phyloP scores from a whole-genome alignment of 2,797 vertebrate genomes.

The Helostoma temminkii region DNA sequence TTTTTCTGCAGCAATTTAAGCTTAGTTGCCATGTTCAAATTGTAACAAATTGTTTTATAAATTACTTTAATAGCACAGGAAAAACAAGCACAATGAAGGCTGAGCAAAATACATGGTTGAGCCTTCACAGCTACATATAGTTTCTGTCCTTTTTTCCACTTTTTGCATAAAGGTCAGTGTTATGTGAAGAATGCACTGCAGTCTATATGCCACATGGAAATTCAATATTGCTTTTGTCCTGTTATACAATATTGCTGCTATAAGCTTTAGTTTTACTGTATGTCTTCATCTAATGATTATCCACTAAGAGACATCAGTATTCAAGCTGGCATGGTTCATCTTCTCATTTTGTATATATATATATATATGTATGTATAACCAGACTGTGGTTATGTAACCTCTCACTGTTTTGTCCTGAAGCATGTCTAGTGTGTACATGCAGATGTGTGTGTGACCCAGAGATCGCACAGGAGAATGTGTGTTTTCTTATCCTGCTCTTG shows the following conservation, averaged over 20 bases:
- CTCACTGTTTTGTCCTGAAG: constrained; percentile 54
- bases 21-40: constrained; percentile 19
- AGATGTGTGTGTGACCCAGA: constrained; percentile 15
- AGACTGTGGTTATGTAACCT: constrained; percentile 9
- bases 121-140: background rate
- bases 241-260: background rate
- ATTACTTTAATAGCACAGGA: constrained; percentile 12
- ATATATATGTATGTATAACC: background rate
- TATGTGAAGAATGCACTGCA: background rate
- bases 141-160: background rate
- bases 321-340: background rate
- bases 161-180: constrained; percentile 9
- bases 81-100: constrained; percentile 13
- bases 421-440: constrained; percentile 42
- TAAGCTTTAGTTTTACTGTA: background rate
- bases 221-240: background rate
- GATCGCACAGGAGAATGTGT: constrained; percentile 14
- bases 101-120: constrained; percentile 12
- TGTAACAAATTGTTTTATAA: constrained; percentile 21
- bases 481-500: constrained; percentile 56
- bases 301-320: constrained; percentile 7
- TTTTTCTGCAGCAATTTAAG: constrained; percentile 19
- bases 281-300: constrained; percentile 7
- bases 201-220: background rate
- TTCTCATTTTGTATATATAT: background rate